phyloP scores from a whole-genome alignment of 2,888 invertebrate genomes.

The Parapristionchus giblindavisi region DNA sequence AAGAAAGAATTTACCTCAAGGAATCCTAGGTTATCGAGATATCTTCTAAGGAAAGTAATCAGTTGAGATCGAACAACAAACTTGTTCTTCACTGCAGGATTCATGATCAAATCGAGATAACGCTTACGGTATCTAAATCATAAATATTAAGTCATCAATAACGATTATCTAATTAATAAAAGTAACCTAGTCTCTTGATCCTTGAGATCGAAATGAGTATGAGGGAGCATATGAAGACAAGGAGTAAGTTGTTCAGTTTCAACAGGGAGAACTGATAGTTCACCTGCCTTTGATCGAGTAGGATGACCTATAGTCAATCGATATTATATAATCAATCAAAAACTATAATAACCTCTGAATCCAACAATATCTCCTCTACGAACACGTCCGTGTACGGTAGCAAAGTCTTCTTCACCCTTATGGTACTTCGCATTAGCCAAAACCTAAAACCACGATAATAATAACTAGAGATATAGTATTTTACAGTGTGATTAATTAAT shows the following conservation, averaged over 20 bases:
- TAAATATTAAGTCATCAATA: too few relatives aligned
- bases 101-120: slow-evolving; percentile 94
- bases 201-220: slow-evolving; percentile 94
- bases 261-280: slow-evolving; percentile 90
- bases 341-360: slow-evolving; percentile 50
- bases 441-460: slow-evolving; percentile 42
- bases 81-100: slow-evolving; percentile 85
- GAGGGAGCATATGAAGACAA: slow-evolving; percentile 96
- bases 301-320: slow-evolving; percentile 71
- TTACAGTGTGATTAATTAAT: too few relatives aligned
- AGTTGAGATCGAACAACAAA: slow-evolving; percentile 77
- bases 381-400: slow-evolving; percentile 82
- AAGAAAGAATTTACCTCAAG: slow-evolving; percentile 78
- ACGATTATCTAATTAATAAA: too few relatives aligned
- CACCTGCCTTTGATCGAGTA: slow-evolving; percentile 89
- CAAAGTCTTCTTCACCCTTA: slow-evolving; percentile 79
- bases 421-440: slow-evolving; percentile 70
- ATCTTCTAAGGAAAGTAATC: slow-evolving; percentile 83
- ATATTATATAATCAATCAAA: too few relatives aligned
- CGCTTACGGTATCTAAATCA: slow-evolving; percentile 83
- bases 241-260: slow-evolving; percentile 84
- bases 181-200: slow-evolving; percentile 81
- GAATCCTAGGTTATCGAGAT: slow-evolving; percentile 89
- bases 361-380: slow-evolving; percentile 87
- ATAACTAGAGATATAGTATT: too few relatives aligned